phyloP scores from a whole-genome alignment of 2,113 vertebrate genomes.

The Tylochromis polylepis region DNA sequence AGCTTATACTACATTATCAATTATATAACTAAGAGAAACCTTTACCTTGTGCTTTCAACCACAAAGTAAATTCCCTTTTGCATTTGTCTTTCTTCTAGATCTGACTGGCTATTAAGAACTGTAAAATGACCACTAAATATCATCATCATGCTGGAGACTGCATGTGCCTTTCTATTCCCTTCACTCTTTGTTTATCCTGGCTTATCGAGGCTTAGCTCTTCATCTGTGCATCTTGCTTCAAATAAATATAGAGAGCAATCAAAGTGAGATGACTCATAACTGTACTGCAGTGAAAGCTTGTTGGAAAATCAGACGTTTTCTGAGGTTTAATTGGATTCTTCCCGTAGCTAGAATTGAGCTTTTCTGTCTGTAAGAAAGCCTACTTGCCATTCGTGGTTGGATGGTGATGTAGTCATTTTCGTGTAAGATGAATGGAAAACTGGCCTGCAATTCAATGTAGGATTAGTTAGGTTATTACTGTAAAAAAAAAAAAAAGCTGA shows the following conservation, averaged over 20 bases:
- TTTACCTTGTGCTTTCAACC: neutral
- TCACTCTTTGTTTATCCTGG: constrained; percentile 9
- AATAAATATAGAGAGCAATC: constrained; percentile 5
- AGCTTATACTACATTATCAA: neutral
- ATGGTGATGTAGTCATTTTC: neutral
- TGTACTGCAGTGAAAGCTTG: neutral
- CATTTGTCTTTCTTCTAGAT: neutral
- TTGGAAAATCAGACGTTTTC: constrained; percentile 8
- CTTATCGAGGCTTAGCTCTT: constrained; percentile 1
- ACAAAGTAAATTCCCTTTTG: neutral
- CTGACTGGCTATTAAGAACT: neutral
- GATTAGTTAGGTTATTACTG: neutral
- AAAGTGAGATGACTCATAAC: constrained; percentile 30
- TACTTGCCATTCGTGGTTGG: neutral
- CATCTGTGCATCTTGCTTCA: constrained; percentile 12
- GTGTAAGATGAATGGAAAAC: neutral
- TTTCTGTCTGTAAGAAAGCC: neutral
- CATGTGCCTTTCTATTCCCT: neutral
- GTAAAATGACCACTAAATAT: neutral
- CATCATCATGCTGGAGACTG: neutral
- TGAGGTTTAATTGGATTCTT: neutral
- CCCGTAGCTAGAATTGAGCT: neutral
- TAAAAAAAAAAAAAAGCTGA: neutral
- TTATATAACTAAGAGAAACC: neutral
- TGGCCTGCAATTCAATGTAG: neutral